Evolutionary conservation across 2,113 vertebrate species (phyloP).

Genomic region (Chascanopsetta lugubris): DNA sequence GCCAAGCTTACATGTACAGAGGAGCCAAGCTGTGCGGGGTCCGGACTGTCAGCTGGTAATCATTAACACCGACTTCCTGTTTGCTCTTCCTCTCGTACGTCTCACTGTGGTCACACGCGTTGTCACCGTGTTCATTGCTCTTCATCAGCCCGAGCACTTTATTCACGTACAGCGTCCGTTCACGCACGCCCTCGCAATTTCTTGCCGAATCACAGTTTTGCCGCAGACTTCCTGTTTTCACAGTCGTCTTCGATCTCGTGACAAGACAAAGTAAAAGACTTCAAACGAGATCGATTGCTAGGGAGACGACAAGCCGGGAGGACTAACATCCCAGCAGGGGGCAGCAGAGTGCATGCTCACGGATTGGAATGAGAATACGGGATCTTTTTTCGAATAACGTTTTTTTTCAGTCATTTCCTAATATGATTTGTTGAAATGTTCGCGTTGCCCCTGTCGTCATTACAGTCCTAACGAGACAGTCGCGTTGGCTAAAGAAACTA

Average conservation of each 20-base stretch:
- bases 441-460: not conserved
- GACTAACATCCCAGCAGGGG: constrained; percentile 8
- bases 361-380: too few relatives aligned
- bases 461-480: too few relatives aligned
- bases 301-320: constrained; percentile 1
- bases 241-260: constrained; percentile 7
- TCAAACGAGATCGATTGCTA: constrained; percentile 10
- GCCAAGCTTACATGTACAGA: constrained; percentile 42
- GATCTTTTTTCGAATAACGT: too few relatives aligned
- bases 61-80: constrained; percentile 71
- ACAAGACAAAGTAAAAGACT: constrained; percentile 20
- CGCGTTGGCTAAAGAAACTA: too few relatives aligned
- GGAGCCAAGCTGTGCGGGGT: constrained; percentile 55
- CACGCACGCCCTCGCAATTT: not conserved
- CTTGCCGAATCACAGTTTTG: constrained; percentile 5
- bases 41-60: constrained; percentile 63
- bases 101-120: constrained; percentile 9
- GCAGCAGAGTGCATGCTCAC: not conserved
- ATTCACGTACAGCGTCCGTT: constrained; percentile 44
- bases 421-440: too few relatives aligned
- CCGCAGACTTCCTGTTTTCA: constrained; percentile 19
- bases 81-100: constrained; percentile 37
- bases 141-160: constrained; percentile 28
- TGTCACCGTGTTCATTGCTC: constrained; percentile 30
- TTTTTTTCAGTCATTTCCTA: too few relatives aligned